phyloP scores from a whole-genome alignment of 2,113 vertebrate species.

The Seriola aureovittata region DNA sequence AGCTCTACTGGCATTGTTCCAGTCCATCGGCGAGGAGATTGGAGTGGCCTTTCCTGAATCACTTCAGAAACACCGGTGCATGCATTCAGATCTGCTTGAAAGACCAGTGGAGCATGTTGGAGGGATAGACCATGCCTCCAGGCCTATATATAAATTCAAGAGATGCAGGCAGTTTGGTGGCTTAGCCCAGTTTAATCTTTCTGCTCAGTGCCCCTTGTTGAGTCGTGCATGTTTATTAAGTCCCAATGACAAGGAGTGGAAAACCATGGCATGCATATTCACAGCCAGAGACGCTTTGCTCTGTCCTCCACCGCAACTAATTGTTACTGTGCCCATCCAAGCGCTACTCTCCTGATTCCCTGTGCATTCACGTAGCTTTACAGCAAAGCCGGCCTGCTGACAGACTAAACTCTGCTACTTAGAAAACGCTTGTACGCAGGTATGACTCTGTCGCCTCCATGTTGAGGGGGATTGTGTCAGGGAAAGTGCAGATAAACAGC shows the following conservation, averaged over 20 bases:
- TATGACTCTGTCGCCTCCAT: constrained; percentile 28
- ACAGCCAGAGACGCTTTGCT: constrained; percentile 41
- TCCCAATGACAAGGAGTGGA: constrained; percentile 52
- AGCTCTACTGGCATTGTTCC: constrained; percentile 59
- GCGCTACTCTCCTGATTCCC: constrained; percentile 41
- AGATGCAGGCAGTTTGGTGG: constrained; percentile 61
- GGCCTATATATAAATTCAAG: constrained; percentile 50
- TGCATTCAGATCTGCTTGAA: constrained; percentile 52
- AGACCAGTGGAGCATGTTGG: constrained; percentile 56
- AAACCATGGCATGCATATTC: constrained; percentile 65
- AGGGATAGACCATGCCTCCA: constrained; percentile 44
- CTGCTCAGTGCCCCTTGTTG: constrained; percentile 58
- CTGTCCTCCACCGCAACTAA: constrained; percentile 60
- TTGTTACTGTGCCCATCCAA: constrained; percentile 61
- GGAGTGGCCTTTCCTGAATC: constrained; percentile 56
- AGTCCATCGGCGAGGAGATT: constrained; percentile 56
- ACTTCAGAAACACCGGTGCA: constrained; percentile 35
- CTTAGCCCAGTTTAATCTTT: constrained; percentile 64
- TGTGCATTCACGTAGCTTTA: constrained; percentile 42
- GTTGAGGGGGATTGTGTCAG: constrained; percentile 48
- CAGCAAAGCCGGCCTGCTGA: constrained; percentile 30
- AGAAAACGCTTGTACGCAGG: constrained; percentile 21
- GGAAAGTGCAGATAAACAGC: constrained; percentile 55
- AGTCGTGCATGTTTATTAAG: constrained; percentile 69
- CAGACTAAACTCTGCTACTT: constrained; percentile 46